Evolutionary conservation across 2,888 invertebrate species (phyloP), one percentile per base, ranked within the genome.

Genomic region (Enchytraeus crypticus): DNA sequence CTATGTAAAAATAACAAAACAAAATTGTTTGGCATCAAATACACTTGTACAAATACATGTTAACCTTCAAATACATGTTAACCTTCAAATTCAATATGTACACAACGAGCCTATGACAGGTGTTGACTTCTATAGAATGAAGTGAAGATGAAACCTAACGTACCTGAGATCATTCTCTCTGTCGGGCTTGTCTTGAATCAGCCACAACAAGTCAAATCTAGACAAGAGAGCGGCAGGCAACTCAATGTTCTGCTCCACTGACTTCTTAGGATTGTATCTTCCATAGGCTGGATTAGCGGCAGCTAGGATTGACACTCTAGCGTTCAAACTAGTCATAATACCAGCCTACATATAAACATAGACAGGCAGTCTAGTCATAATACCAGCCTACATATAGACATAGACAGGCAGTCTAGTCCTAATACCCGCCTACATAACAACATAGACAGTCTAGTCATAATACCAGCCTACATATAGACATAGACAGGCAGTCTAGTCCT

Each of bases 281-380:
- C 98, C 98, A 79, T 89, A 98, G 1, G 96, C 95, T 1, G 98
- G 98, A 84, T 99, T 98, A 1, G 98, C 98, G 3, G 98, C 98
- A 27, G 98, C 98, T 68, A 98, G 82, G 75, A 98, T 97, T 1
- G 97, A 90, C 58, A 92, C 95, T 66, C 98, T 85, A 0, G 98
- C 98, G 82, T 99, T 99, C 66, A 98, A 82, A 57, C 92, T 90
- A 0, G 97, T 96, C 90, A 97, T 91, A 73, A 99, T 98, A 62
- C 98, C 98, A 34, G 96, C 97, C 88, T 88, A 76, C 8, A 74
- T 26, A 2, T n/a, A n/a, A n/a, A n/a, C n/a, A n/a, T n/a, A n/a
- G n/a, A n/a, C n/a, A n/a, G n/a, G n/a, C n/a, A n/a, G n/a, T n/a
- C n/a, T n/a, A n/a, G n/a, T n/a, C n/a, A n/a, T n/a, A n/a, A n/a